A percentile compares a stretch with the other conserved stretches of the same genome.
Evolutionary conservation across 2,888 invertebrate genomes (phyloP).

Genomic region (Calliopum simillimum): DNA sequence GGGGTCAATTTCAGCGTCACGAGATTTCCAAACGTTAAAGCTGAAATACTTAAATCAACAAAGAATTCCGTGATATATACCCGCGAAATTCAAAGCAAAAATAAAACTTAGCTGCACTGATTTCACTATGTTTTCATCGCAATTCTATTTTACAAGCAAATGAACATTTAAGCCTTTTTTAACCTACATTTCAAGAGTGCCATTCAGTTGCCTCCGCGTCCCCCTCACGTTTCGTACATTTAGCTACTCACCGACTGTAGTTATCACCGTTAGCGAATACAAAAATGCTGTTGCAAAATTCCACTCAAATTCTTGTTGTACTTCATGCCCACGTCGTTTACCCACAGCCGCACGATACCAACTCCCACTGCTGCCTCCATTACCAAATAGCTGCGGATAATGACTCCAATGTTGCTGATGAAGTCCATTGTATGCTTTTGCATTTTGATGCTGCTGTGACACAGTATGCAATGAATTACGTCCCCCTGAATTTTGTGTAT

Average conservation of each 20-base stretch:
- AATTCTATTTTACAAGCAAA: too few species aligned
- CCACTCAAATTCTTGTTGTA: slow-evolving; percentile 71
- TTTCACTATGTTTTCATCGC: too few species aligned
- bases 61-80: too few species aligned
- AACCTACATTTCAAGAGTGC: not conserved
- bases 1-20: too few species aligned
- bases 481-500: slow-evolving; percentile 35
- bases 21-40: too few species aligned
- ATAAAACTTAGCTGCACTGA: too few species aligned
- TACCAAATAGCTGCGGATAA: slow-evolving; percentile 8
- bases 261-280: slow-evolving; percentile 90
- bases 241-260: slow-evolving; percentile 80
- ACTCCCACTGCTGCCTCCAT: not conserved
- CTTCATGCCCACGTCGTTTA: not conserved
- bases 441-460: slow-evolving; percentile 40
- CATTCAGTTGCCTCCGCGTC: not conserved
- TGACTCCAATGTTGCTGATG: slow-evolving; percentile 68
- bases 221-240: not conserved
- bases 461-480: slow-evolving; percentile 50
- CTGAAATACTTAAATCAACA: too few species aligned
- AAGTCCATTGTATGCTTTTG: slow-evolving; percentile 42
- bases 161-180: not conserved
- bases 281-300: slow-evolving; percentile 88
- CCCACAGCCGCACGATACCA: not conserved
- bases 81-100: too few species aligned